Base-by-base conservation (phyloP, 2,888 invertebrate species). In the Polietes domitor region DNA sequence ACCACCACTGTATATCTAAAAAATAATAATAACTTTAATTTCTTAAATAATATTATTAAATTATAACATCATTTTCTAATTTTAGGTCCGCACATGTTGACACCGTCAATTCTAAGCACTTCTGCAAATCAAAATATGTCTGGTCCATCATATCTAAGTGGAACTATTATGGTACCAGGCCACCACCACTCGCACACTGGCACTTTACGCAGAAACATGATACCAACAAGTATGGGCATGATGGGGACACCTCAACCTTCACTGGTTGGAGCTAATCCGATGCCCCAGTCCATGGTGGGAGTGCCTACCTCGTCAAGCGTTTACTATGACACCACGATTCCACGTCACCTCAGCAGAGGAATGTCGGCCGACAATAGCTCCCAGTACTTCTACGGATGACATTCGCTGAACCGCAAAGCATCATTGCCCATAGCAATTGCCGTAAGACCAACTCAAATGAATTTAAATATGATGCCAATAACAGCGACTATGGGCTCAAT, bases 321-420 rank as follows among this genome's bases (percentile, higher is more conserved):
- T 24, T 91, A 91, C 83, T 91, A 91, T 77, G 91, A 92, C 80
- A 88, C 90, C 84, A 90, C 91, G 4, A 88, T 92, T 85, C 92
- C 92, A 19, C 87, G 92, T 7, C 89, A 88, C 80, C 77, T 91
- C 32, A 88, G 87, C 50, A 89, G 91, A 1, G 91, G 91, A 41
- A 78, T 90, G 87, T 88, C 91, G n/a, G 85, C 89, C 41, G 90
- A 90, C 80, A 88, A 87, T 78, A 88, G 87, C 0, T 75, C 80
- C 0, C 91, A 91, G 85, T 91, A 91, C 74, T 91, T 90, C 86
- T 92, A 91, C 78, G 92, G 92, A 90, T 92, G 92, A 92, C 92
- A 92, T 86, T 90, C 91, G 85, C 88, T 92, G 4, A 91, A 89
- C 86, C 91, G 90, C 41, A 91, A 89, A 86, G 85, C 90, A 24